Conservation (phyloP, 1,140 invertebrate genomes). For the Trissolcus basalis region DNA sequence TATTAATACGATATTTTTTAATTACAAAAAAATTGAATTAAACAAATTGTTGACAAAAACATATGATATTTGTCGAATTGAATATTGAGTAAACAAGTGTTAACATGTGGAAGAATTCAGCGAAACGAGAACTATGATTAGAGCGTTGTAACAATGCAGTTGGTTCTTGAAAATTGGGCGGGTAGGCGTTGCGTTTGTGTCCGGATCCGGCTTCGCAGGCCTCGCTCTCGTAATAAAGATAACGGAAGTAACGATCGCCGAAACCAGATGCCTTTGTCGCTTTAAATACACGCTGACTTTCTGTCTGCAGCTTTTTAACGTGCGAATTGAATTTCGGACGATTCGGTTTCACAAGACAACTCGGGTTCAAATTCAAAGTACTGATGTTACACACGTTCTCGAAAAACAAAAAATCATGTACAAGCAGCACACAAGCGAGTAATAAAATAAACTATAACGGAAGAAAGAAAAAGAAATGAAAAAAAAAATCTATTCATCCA, state of each 20-base stretch:
- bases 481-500: no score
- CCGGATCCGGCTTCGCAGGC: conserved; percentile 58
- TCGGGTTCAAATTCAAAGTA: conserved; percentile 5
- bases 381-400: no score
- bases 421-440: no score
- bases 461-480: no score
- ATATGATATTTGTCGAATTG: no score
- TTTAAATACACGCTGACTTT: conserved; percentile 36
- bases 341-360: conserved; percentile 45
- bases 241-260: conserved; percentile 59
- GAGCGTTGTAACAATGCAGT: neutral
- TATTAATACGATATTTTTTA: no score
- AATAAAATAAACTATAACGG: no score
- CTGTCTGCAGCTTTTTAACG: conserved; percentile 25
- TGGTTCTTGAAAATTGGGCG: neutral
- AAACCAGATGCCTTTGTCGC: conserved; percentile 58
- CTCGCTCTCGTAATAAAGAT: conserved; percentile 56
- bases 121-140: neutral
- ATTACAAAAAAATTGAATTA: no score
- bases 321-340: conserved; percentile 45
- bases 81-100: no score
- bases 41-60: no score
- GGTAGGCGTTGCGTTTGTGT: conserved; percentile 20
- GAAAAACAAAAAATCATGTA: no score
- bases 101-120: no score